phyloP scores from a whole-genome alignment of 2,113 vertebrate genomes.

The Ginglymostoma cirratum region DNA sequence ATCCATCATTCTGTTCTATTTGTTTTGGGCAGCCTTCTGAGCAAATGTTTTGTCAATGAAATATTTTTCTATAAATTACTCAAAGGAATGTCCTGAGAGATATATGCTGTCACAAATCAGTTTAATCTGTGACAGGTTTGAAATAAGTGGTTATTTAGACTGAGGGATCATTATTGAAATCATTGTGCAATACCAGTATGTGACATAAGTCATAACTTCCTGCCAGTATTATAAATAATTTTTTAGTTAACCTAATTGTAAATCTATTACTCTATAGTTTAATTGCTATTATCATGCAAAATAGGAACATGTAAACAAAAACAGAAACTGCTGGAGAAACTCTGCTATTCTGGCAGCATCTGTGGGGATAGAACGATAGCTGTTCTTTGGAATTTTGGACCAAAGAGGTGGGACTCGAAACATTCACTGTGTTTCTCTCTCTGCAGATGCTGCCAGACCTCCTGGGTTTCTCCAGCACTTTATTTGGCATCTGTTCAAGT shows the following conservation, averaged over 20 bases:
- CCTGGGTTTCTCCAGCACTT: too few relatives aligned
- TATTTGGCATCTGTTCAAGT: too few relatives aligned
- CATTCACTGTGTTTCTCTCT: too few relatives aligned
- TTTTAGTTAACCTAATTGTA: not conserved
- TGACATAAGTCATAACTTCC: not conserved
- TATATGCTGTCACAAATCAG: not conserved
- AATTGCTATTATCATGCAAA: not conserved
- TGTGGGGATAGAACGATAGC: too few relatives aligned
- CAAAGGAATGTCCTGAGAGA: not conserved
- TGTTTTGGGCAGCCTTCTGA: not conserved
- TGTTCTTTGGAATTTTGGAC: too few relatives aligned
- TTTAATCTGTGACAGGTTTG: not conserved
- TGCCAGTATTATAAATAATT: not conserved
- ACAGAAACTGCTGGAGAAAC: too few relatives aligned
- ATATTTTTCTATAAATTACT: constrained; percentile 4
- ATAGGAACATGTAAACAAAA: not conserved
- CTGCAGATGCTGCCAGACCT: too few relatives aligned
- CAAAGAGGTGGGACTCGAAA: too few relatives aligned
- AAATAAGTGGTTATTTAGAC: not conserved
- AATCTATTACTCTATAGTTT: not conserved
- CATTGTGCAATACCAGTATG: not conserved
- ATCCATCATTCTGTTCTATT: not conserved
- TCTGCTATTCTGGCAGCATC: too few relatives aligned
- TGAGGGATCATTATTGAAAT: not conserved
- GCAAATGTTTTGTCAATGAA: not conserved